Base-by-base conservation (phyloP, 2,888 invertebrate genomes). In the Beris chalybata region DNA sequence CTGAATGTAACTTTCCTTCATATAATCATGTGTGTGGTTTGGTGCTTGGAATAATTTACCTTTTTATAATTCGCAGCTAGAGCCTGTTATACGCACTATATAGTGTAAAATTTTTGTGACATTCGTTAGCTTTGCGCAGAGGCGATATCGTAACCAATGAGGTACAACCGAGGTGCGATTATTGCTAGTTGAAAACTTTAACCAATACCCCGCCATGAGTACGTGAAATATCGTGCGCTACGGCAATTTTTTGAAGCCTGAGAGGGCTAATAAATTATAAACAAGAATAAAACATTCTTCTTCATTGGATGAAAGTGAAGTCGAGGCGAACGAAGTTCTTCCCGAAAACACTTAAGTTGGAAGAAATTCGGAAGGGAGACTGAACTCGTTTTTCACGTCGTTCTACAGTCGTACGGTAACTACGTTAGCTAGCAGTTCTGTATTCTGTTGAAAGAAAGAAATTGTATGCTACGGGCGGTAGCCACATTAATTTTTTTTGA, bases 101-200 rank as follows among this genome's bases (percentile, higher is more conserved):
- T 47, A 54, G 50, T 54, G 55, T 32, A 30, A 38, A 63, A 31
- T 47, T 9, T 15, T 1, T 6, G 15, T 5, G 56, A 4, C 4
- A 30, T 7, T 53, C 53, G 70, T 83, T 76, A 91, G 87, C 91
- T 91, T 90, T 91, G 91, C 91, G 91, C 92, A 92, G 91, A 86
- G 90, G 91, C 90, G 87, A 87, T 91, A 91, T 91, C 90, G 90
- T 92, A 92, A 91, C 90, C 91, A 85, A 90, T 91, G 91, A 92
- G 89, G 91, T 89, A 85, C 83, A 87, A 88, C 89, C 88, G 90
- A 89, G 90, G 88, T 89, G 90, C 88, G 89, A 89, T 90, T 89
- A 90, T 92, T 92, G 91, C 91, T 91, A 91, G 89, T 91, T 91
- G 90, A 91, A 91, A 91, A 91, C 90, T 91, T 89, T 90, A 89